phyloP scores from a whole-genome alignment of 64 coral and sea anemone genomes.

The Dendrophyllia cribrosa region DNA sequence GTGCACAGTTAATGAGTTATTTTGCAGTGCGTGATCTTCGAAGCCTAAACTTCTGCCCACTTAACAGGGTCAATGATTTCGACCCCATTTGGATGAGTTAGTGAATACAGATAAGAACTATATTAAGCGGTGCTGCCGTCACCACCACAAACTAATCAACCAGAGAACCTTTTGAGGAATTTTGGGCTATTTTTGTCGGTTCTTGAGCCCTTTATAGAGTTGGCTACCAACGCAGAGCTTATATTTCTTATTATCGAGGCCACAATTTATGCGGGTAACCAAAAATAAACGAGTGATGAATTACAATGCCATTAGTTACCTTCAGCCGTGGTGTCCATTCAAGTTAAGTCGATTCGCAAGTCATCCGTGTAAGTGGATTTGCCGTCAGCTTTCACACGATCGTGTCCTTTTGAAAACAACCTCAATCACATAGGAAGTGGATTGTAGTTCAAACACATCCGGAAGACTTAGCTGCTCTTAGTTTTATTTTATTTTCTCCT shows the following conservation, averaged over 20 bases:
- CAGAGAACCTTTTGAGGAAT: constrained; percentile 22
- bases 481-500: background rate
- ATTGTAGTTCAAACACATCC: background rate
- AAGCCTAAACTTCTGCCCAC: constrained; percentile 7
- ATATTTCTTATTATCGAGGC: constrained; percentile 2
- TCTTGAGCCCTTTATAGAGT: constrained; percentile 24
- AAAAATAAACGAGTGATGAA: constrained; percentile 41
- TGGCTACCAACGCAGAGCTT: constrained; percentile 34
- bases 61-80: constrained; percentile 49
- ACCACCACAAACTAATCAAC: constrained; percentile 36
- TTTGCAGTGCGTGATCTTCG: constrained; percentile 22
- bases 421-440: background rate
- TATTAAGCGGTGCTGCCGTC: constrained; percentile 20
- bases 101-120: background rate
- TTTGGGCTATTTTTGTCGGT: constrained; percentile 26
- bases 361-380: constrained; percentile 60
- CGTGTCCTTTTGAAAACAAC: constrained; percentile 27
- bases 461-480: background rate
- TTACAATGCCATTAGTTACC: constrained; percentile 50
- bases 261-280: constrained; percentile 29
- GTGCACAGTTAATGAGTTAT: constrained; percentile 21
- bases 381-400: constrained; percentile 32
- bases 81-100: constrained; percentile 44
- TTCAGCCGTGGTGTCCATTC: constrained; percentile 21
- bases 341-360: constrained; percentile 58